phyloP scores from a whole-genome alignment of 2,888 invertebrate species.

The Pseudococcus viburni region DNA sequence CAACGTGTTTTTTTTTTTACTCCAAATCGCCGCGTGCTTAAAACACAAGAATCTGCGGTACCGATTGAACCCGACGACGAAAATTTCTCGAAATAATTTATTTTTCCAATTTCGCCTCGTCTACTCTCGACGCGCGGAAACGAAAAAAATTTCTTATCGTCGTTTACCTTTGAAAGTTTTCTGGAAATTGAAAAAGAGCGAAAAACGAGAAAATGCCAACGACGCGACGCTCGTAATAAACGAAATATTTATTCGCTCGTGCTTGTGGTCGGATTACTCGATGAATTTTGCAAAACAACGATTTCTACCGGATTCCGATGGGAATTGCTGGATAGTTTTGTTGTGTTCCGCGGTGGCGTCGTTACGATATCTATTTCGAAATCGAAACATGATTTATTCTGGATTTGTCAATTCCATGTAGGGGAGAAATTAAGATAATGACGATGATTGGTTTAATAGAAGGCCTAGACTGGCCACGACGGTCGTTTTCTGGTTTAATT shows the following conservation, averaged over 20 bases:
- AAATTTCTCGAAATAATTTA: slow-evolving; percentile 26
- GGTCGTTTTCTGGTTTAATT: no score
- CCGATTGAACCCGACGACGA: neutral
- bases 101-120: slow-evolving; percentile 10
- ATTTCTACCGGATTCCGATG: neutral
- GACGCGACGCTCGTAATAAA: neutral
- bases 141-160: neutral
- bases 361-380: neutral
- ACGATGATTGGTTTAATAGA: no score
- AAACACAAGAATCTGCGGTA: neutral
- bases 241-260: neutral
- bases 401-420: no score
- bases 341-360: neutral
- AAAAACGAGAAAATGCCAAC: neutral
- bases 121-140: neutral
- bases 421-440: no score
- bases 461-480: no score
- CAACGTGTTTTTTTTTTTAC: neutral
- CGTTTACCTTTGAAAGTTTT: slow-evolving; percentile 8
- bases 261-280: neutral
- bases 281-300: neutral
- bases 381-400: no score
- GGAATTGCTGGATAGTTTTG: neutral
- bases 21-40: neutral
- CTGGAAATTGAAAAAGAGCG: neutral